Base-by-base conservation (phyloP, 2,113 vertebrate genomes). In the Corythornis cristatus region DNA sequence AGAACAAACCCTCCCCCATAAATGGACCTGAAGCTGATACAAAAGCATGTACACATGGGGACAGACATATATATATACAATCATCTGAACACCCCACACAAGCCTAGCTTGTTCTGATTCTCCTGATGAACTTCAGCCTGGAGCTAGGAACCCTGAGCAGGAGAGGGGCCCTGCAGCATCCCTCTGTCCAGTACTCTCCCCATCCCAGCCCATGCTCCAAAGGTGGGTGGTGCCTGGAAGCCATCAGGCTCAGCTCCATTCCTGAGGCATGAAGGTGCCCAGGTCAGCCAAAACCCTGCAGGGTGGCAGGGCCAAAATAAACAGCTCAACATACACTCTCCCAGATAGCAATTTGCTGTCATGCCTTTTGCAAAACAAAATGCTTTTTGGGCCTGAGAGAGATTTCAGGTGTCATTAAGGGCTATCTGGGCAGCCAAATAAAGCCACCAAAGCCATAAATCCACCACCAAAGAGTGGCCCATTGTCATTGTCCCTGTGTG, bases 261-360 rank as follows among this genome's bases (percentile, higher is more conserved):
- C 40, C 51, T 0, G 21, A 73, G 75, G 90, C 90, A 91, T 0
- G 46, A 89, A 95, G 91, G 80, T 6, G 0, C 31, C 68, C 3
- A 11, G 96, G 96, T 96, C 96, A 96, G 96, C 93, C 93, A 96
- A 93, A 66, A 73, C 1, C 3, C 53, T 28, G 78, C 12, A 2
- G 45, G 73, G 40, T 0, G 0, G 33, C 66, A 15, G 77, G 61
- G 89, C 54, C 78, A 95, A 95, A 92, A 88, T 31, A 96, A 96
- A 95, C 91, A 96, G 83, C 86, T 93, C 86, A 90, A 89, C 83
- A 15, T 93, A 71, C 6, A 18, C 75, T 89, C 83, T 75, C 71
- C 78, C 72, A 76, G 78, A 57, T 92, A 90, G 89, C 83, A 86
- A 86, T 86, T 70, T 88, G 77, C 93, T 73, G 51, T 71, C 46